Percentiles rank a stretch among this genome's conserved stretches.
Conservation (phyloP, 1,140 invertebrate genomes). For the Trigoniulus corallinus region DNA sequence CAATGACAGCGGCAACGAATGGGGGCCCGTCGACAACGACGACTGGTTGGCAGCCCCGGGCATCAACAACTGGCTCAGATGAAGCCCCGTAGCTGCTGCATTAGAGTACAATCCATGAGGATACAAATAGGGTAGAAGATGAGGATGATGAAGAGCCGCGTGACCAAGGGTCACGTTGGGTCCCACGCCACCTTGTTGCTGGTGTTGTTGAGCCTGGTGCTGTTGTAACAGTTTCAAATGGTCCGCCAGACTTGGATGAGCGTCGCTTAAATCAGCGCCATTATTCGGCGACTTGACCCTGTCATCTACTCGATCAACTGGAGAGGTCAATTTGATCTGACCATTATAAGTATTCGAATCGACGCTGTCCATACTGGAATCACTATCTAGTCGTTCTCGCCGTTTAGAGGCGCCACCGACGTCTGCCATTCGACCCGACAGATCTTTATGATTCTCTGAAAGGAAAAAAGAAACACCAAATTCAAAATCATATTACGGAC, state of each 20-base stretch:
- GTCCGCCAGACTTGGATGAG: not conserved
- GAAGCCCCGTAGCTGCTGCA: slow-evolving; percentile 6
- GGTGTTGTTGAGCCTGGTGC: slow-evolving; percentile 4
- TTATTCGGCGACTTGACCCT: slow-evolving; percentile 6
- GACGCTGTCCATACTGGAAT: not conserved
- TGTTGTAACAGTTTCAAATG: slow-evolving; percentile 7
- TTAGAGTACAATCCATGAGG: slow-evolving; percentile 57
- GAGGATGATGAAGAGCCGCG: slow-evolving; percentile 59
- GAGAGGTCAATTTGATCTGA: slow-evolving; percentile 1
- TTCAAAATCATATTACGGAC: too few species aligned
- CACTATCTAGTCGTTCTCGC: not conserved
- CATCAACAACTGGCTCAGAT: slow-evolving; percentile 40
- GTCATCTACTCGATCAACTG: slow-evolving; percentile 12
- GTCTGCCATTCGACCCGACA: slow-evolving; percentile 1
- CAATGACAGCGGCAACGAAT: slow-evolving; percentile 11
- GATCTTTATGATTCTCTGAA: not conserved
- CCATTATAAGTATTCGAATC: not conserved
- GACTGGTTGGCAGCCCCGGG: slow-evolving; percentile 32
- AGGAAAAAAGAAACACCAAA: not conserved
- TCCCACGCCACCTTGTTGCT: not conserved
- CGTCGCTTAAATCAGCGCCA: not conserved
- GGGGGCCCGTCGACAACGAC: slow-evolving; percentile 21
- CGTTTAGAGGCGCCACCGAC: slow-evolving; percentile 1
- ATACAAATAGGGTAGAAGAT: slow-evolving; percentile 71
- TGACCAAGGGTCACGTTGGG: slow-evolving; percentile 48